These are phyloP conservation scores for Cyanoderma ruficeps DNA, from an alignment of 2,113 vertebrate species.

Conservation along the genomic window DNA sequence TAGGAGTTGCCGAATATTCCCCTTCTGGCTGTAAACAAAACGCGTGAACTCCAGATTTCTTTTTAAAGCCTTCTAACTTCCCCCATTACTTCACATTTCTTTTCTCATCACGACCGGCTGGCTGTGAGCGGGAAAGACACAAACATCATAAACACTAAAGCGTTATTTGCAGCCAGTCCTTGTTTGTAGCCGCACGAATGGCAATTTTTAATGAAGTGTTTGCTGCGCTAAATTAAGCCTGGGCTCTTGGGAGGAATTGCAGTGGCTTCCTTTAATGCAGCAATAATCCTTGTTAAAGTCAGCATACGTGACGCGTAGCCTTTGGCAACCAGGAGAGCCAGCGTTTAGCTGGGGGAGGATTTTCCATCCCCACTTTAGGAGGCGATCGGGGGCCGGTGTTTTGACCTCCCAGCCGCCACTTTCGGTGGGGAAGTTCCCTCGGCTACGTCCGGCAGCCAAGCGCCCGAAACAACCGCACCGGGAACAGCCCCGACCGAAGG, in stretches of 20 bases:
- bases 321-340: not conserved
- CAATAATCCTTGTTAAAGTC: not conserved
- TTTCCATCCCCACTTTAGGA: not conserved
- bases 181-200: not conserved
- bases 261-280: not conserved
- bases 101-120: not conserved
- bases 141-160: rapidly evolving
- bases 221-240: not conserved
- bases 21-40: not conserved
- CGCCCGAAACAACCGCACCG: no score
- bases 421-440: not conserved
- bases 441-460: not conserved
- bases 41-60: rapidly evolving
- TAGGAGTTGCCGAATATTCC: not conserved
- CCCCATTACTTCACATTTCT: not conserved
- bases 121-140: not conserved
- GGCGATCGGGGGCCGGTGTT: no score
- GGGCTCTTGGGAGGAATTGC: not conserved
- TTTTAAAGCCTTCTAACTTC: not conserved
- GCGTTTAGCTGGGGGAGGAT: not conserved
- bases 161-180: not conserved
- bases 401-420: not conserved
- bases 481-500: no score
- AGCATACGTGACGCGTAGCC: not conserved
- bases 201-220: not conserved